These are phyloP conservation scores for Halocynthia aurantium DNA, from an alignment of 23 tunicate genomes.

Conservation along the genomic window DNA sequence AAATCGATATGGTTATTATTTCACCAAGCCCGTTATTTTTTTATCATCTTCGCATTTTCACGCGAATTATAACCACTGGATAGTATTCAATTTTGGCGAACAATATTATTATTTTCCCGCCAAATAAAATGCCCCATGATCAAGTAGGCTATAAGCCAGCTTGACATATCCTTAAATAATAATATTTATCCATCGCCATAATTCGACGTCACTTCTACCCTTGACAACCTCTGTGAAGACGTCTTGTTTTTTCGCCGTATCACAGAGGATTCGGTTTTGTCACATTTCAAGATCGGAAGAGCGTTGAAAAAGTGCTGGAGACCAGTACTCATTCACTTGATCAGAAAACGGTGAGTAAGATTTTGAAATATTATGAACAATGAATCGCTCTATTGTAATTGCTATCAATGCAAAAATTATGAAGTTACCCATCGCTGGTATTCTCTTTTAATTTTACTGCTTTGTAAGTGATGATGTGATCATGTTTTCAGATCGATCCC, in stretches of 20 bases:
- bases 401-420: neutral
- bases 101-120: no score
- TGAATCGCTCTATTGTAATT: neutral
- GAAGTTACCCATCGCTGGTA: no score
- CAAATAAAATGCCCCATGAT: no score
- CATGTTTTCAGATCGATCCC: slow-evolving; percentile 77
- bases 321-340: slow-evolving; percentile 64
- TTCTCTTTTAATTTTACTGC: no score
- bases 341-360: slow-evolving; percentile 71
- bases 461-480: neutral
- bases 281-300: slow-evolving; percentile 73
- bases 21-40: no score
- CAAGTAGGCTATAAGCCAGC: no score
- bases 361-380: neutral
- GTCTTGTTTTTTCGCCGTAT: slow-evolving; percentile 90
- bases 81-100: no score
- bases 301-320: slow-evolving; percentile 65
- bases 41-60: no score
- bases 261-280: slow-evolving; percentile 99
- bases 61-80: no score
- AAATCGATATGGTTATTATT: no score
- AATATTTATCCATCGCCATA: neutral
- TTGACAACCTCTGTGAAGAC: slow-evolving; percentile 70
- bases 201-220: neutral
- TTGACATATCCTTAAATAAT: no score